These are phyloP conservation scores for Dromas ardeola DNA, from an alignment of 2,113 vertebrate genomes.

Conservation along the genomic window DNA sequence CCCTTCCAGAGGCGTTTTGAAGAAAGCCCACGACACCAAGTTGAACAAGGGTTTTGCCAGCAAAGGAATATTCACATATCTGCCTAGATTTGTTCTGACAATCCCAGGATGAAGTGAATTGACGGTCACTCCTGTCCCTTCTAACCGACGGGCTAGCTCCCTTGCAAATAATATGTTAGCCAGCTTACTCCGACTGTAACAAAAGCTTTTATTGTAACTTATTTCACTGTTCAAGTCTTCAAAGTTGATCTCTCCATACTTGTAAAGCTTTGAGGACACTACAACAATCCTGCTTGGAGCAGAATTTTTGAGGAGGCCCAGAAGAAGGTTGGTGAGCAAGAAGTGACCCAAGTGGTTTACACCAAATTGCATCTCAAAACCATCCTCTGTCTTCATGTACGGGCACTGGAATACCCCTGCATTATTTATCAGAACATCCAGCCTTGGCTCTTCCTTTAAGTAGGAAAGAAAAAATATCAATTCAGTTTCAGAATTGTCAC, in stretches of 20 bases:
- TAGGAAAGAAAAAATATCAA: background rate
- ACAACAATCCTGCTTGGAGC: conserved; percentile 90
- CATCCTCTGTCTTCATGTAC: conserved; percentile 90
- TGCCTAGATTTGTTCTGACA: conserved; percentile 89
- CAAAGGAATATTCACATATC: conserved; percentile 87
- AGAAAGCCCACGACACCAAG: conserved; percentile 86
- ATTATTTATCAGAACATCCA: conserved; percentile 94
- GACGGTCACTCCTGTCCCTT: conserved; percentile 85
- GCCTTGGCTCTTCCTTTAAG: conserved; percentile 85
- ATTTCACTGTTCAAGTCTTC: conserved; percentile 91
- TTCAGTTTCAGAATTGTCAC: background rate
- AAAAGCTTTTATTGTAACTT: conserved; percentile 88
- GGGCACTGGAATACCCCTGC: conserved; percentile 95
- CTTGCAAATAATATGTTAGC: conserved; percentile 91
- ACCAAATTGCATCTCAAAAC: conserved; percentile 94
- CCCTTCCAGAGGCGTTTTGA: conserved; percentile 90
- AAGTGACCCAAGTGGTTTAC: conserved; percentile 97
- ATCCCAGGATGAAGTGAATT: conserved; percentile 92
- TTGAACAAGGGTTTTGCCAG: conserved; percentile 87
- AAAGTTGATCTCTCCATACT: conserved; percentile 93
- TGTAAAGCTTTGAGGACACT: conserved; percentile 95
- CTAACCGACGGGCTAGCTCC: conserved; percentile 83
- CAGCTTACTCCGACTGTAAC: conserved; percentile 93
- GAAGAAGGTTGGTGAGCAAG: conserved; percentile 90
- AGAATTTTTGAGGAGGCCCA: conserved; percentile 89